phyloP scores from a whole-genome alignment of 1,140 invertebrate genomes.

The Cylas formicarius region DNA sequence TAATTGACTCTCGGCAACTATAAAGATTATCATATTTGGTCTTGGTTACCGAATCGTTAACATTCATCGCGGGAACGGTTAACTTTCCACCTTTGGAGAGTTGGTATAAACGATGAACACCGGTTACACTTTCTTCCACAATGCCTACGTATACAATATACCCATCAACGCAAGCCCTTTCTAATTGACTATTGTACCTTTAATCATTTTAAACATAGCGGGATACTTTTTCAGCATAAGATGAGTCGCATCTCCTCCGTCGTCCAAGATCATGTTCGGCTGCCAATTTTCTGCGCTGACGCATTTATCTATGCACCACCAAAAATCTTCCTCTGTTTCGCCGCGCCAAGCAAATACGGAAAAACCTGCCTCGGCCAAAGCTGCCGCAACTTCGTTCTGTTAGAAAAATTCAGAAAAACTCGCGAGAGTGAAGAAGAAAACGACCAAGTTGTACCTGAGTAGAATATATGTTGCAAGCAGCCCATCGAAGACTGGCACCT shows the following conservation, averaged over 20 bases:
- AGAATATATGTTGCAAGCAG: constrained; percentile 97
- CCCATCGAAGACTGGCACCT: constrained; percentile 89
- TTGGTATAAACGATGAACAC: constrained; percentile 94
- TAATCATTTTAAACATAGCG: constrained; percentile 90
- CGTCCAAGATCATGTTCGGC: constrained; percentile 98
- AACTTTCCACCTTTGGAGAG: constrained; percentile 90
- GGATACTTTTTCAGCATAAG: constrained; percentile 96
- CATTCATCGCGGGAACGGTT: constrained; percentile 97
- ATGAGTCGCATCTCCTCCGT: constrained; percentile 95
- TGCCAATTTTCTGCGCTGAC: constrained; percentile 90
- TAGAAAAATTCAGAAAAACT: constrained; percentile 16
- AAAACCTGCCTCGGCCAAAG: constrained; percentile 82
- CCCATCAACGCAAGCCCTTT: neutral
- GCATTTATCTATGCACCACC: constrained; percentile 97
- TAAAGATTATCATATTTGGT: constrained; percentile 98
- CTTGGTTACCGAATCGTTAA: constrained; percentile 97
- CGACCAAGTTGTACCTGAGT: constrained; percentile 61
- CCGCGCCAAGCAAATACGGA: constrained; percentile 93
- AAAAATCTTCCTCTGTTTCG: constrained; percentile 95
- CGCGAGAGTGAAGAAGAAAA: neutral
- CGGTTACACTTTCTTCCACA: constrained; percentile 96
- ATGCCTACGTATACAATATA: constrained; percentile 58
- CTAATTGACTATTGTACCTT: too few species aligned
- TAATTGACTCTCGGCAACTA: constrained; percentile 81
- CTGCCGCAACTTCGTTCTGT: constrained; percentile 96